phyloP scores from a whole-genome alignment of 1,140 invertebrate species.

The Sarcophaga bullata region DNA sequence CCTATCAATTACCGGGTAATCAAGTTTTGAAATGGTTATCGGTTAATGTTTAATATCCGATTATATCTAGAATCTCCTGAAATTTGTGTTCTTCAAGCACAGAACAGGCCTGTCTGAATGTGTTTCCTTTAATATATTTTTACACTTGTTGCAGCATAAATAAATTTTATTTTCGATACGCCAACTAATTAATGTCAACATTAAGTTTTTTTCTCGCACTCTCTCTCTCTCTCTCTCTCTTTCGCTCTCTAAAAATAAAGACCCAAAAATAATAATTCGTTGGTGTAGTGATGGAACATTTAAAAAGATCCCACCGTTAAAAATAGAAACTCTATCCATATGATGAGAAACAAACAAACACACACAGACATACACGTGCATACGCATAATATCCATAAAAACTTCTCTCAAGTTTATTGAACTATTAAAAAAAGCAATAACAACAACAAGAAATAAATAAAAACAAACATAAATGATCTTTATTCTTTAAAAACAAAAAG shows the following conservation, averaged over 20 bases:
- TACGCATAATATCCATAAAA: neutral
- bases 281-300: neutral
- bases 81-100: no score
- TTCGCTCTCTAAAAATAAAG: no score
- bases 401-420: slow-evolving; percentile 4
- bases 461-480: slow-evolving; percentile 1
- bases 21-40: no score
- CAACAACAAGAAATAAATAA: no score
- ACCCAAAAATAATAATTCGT: neutral
- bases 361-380: no score
- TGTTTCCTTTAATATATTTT: neutral
- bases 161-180: neutral
- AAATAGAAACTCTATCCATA: slow-evolving; percentile 11
- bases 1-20: no score
- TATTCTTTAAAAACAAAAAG: neutral
- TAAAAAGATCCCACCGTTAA: neutral
- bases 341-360: no score
- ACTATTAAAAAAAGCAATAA: neutral
- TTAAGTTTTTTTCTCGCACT: neutral
- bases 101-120: no score
- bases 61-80: no score
- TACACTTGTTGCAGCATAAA: neutral
- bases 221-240: no score
- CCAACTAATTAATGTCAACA: neutral
- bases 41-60: no score